Percentiles rank a stretch among this genome's conserved stretches.
Conservation (phyloP, 2,797 vertebrate species). For the Chloroceryle amazona region DNA sequence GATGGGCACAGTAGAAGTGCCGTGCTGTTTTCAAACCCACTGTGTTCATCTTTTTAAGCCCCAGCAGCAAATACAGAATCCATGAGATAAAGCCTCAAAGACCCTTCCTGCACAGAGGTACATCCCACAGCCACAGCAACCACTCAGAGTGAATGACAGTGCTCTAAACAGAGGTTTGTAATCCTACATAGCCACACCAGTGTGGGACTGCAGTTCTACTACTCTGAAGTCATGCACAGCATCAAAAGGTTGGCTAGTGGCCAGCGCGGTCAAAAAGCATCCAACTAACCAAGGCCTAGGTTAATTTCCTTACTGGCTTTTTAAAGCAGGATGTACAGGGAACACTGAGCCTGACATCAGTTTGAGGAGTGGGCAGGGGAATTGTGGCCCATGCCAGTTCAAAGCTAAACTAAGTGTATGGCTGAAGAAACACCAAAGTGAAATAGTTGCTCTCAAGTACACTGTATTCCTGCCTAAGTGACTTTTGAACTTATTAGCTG, state of each 20-base stretch:
- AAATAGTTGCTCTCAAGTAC: not conserved
- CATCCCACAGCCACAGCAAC: not conserved
- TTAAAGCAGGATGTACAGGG: not conserved
- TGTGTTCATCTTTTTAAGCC: not conserved
- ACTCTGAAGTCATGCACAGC: accelerated
- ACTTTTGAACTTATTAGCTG: not conserved
- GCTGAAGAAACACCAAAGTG: not conserved
- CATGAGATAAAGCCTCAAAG: not conserved
- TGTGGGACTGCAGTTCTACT: not conserved
- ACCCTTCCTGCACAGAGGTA: not conserved
- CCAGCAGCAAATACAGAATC: not conserved
- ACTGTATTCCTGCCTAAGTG: not conserved
- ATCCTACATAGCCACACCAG: accelerated
- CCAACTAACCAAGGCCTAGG: not conserved
- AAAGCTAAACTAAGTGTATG: not conserved
- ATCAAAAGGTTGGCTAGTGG: not conserved
- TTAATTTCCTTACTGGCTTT: not conserved
- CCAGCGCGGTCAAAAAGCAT: accelerated
- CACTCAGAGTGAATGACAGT: not conserved
- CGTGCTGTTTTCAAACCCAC: not conserved
- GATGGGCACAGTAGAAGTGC: not conserved
- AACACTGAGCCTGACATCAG: not conserved
- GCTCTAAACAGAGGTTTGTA: not conserved
- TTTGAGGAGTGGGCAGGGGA: not conserved
- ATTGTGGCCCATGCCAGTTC: not conserved